Conservation (phyloP, 2,113 vertebrate genomes). For the Calypte anna region DNA sequence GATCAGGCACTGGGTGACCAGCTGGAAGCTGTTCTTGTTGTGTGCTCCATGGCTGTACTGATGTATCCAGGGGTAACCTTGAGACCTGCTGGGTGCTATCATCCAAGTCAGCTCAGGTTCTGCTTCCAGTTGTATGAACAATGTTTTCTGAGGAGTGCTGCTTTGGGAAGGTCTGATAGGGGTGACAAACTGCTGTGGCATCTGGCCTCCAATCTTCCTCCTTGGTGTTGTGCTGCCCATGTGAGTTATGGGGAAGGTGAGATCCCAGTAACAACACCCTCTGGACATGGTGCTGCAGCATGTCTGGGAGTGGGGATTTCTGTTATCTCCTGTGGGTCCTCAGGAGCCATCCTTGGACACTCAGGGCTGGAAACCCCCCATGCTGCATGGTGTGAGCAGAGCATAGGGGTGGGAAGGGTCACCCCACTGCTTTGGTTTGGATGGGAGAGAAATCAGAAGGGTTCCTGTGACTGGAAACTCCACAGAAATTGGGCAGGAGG, state of each 20-base stretch:
- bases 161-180: background rate
- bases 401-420: background rate
- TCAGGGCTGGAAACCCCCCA: background rate
- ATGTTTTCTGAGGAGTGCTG: background rate
- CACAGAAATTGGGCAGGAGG: background rate
- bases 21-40: background rate
- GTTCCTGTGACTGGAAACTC: background rate
- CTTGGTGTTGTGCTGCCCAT: background rate
- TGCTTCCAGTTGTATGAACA: background rate
- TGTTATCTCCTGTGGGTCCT: background rate
- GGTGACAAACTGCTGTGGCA: background rate
- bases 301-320: background rate
- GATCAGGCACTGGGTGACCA: fast-evolving
- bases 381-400: fast-evolving
- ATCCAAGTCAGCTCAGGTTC: fast-evolving
- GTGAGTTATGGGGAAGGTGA: background rate
- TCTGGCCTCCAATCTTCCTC: background rate
- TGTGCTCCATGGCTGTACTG: background rate
- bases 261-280: fast-evolving
- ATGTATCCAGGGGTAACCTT: fast-evolving
- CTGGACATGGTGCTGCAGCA: background rate
- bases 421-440: fast-evolving
- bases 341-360: background rate
- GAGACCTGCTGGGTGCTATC: background rate
- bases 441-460: fast-evolving